Conservation (phyloP, 2,113 vertebrate genomes). For the Rhea pennata region DNA sequence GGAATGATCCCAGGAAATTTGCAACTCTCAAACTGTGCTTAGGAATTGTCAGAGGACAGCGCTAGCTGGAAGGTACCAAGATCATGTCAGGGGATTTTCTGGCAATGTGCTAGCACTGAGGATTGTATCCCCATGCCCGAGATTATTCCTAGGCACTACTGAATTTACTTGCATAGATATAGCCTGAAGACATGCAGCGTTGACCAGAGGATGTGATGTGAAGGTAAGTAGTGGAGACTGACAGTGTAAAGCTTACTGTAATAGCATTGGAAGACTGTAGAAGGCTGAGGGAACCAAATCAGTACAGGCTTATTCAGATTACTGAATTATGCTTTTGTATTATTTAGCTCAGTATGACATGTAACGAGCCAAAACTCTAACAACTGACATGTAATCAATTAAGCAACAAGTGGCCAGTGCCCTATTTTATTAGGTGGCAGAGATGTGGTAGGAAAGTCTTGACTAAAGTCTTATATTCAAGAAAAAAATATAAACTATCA, state of each 20-base stretch:
- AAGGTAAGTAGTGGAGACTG: not conserved
- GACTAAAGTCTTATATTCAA: not conserved
- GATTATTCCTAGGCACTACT: rapidly evolving
- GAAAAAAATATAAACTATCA: not conserved
- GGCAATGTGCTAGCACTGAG: not conserved
- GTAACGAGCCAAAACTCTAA: not conserved
- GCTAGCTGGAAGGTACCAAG: not conserved
- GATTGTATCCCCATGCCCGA: not conserved
- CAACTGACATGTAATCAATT: not conserved
- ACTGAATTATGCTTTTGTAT: not conserved
- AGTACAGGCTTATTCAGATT: not conserved
- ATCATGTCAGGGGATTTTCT: not conserved
- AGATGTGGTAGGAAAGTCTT: not conserved
- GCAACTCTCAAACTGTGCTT: not conserved
- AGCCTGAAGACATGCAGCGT: not conserved
- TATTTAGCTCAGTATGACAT: not conserved
- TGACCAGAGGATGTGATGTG: not conserved
- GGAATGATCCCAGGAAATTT: not conserved
- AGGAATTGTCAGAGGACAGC: not conserved
- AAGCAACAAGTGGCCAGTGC: not conserved
- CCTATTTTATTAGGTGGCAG: not conserved
- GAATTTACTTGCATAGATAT: not conserved
- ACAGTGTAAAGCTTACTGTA: not conserved
- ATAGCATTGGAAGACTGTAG: not conserved
- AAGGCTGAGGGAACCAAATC: not conserved